phyloP scores from a whole-genome alignment of 2,797 vertebrate species.

The Apogon talboti region DNA sequence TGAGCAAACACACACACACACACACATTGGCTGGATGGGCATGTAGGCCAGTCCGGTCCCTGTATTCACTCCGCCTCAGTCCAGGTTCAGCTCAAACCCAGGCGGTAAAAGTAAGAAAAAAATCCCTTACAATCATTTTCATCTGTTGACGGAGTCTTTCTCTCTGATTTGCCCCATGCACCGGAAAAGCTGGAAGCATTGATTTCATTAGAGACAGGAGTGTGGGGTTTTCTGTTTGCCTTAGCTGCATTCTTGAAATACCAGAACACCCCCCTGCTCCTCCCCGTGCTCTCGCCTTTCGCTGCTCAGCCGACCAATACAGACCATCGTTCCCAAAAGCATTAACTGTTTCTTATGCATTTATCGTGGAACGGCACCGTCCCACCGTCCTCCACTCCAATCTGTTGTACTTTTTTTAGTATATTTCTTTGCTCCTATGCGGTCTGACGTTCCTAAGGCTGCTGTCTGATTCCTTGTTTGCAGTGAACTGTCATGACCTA shows the following conservation, averaged over 20 bases:
- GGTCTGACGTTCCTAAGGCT: conserved; percentile 4
- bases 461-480: conserved; percentile 10
- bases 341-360: conserved; percentile 43
- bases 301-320: conserved; percentile 40
- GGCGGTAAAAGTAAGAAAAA: conserved; percentile 13
- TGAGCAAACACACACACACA: conserved; percentile 32
- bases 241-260: conserved; percentile 84
- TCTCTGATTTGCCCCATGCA: conserved; percentile 64
- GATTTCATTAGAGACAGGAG: conserved; percentile 84
- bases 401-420: neutral
- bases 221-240: conserved; percentile 83
- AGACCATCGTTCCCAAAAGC: conserved; percentile 31
- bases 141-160: conserved; percentile 47
- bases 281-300: conserved; percentile 53
- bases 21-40: neutral
- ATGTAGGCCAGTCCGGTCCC: conserved; percentile 13
- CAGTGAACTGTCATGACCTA: conserved; percentile 38
- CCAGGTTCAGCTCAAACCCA: conserved; percentile 30
- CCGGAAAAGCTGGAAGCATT: conserved; percentile 75
- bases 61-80: neutral
- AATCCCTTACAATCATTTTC: conserved; percentile 30
- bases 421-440: too few species aligned
- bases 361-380: neutral
- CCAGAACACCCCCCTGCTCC: conserved; percentile 64
- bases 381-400: neutral